Conservation (phyloP, 2,797 vertebrate species). For the Hydrolagus colliei region DNA sequence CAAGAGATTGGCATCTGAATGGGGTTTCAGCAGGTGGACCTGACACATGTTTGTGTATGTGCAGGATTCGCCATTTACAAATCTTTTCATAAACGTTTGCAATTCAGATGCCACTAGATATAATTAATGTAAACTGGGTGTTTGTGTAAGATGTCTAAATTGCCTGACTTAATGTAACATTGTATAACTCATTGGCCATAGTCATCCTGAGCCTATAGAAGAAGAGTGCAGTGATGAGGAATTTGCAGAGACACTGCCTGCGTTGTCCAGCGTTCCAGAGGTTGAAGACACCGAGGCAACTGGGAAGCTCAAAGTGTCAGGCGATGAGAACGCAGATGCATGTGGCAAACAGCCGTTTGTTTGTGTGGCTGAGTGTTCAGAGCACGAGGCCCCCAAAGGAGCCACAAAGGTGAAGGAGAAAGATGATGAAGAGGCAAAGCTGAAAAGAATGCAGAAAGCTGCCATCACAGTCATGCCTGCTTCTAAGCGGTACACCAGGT, state of each 20-base stretch:
- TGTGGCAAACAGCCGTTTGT: neutral
- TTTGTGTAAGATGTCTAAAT: neutral
- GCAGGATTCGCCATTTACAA: no score
- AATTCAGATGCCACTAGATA: neutral
- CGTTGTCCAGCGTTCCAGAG: neutral
- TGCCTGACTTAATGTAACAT: conserved; percentile 39
- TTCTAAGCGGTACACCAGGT: conserved; percentile 77
- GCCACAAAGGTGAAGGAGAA: conserved; percentile 41
- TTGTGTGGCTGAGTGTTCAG: conserved; percentile 19
- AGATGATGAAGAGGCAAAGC: conserved; percentile 56
- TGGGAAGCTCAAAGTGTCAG: neutral
- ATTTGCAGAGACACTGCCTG: neutral
- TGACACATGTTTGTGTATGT: no score
- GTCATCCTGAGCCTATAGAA: conserved; percentile 57
- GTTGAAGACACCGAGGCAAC: conserved; percentile 10
- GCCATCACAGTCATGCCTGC: conserved; percentile 79
- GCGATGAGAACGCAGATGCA: neutral
- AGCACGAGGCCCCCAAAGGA: neutral
- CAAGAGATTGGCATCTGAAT: no score
- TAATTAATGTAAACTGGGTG: conserved; percentile 4
- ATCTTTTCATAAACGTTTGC: neutral
- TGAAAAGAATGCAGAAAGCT: conserved; percentile 72
- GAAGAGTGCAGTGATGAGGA: conserved; percentile 58
- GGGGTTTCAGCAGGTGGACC: no score
- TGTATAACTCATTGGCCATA: conserved; percentile 56